Conservation (phyloP, 1,140 invertebrate species). For the Hestina assimilis region DNA sequence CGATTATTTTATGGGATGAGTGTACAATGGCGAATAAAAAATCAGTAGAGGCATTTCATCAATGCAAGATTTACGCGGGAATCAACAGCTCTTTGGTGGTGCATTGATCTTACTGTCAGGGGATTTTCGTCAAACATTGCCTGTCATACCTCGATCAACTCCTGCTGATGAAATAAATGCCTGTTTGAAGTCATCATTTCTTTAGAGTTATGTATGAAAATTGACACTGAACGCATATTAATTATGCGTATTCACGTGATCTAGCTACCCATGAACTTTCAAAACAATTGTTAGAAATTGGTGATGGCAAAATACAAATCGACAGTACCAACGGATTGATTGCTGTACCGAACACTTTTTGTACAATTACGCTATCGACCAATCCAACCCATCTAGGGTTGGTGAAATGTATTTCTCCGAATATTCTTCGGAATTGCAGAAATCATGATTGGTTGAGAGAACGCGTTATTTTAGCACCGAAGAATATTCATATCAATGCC, state of each 20-base stretch:
- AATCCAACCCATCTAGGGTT: too few relatives aligned
- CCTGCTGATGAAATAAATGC: conserved; percentile 29
- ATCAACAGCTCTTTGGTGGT: conserved; percentile 29
- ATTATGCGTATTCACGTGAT: conserved; percentile 17
- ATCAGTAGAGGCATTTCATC: conserved; percentile 60
- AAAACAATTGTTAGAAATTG: conserved; percentile 22
- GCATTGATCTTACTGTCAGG: conserved; percentile 36
- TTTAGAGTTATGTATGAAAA: conserved; percentile 18
- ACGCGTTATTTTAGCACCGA: neutral
- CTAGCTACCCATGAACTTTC: too few relatives aligned
- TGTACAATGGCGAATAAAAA: conserved; percentile 60
- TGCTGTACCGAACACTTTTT: conserved; percentile 15
- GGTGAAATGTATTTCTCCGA: conserved; percentile 2
- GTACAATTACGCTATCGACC: too few relatives aligned
- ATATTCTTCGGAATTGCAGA: conserved; percentile 9
- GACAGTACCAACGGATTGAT: conserved; percentile 19
- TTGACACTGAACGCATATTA: conserved; percentile 17
- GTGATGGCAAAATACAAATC: conserved; percentile 22
- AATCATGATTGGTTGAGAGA: conserved; percentile 17
- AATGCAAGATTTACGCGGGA: conserved; percentile 50
- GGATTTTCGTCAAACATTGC: conserved; percentile 54
- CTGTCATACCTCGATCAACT: conserved; percentile 57
- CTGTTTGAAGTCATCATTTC: conserved; percentile 24
- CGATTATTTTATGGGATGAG: conserved; percentile 57
- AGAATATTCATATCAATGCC: conserved; percentile 4